Evolutionary conservation across 2,888 invertebrate species (phyloP), one percentile per base, ranked within the genome.

Genomic region (Hyposoter didymator): DNA sequence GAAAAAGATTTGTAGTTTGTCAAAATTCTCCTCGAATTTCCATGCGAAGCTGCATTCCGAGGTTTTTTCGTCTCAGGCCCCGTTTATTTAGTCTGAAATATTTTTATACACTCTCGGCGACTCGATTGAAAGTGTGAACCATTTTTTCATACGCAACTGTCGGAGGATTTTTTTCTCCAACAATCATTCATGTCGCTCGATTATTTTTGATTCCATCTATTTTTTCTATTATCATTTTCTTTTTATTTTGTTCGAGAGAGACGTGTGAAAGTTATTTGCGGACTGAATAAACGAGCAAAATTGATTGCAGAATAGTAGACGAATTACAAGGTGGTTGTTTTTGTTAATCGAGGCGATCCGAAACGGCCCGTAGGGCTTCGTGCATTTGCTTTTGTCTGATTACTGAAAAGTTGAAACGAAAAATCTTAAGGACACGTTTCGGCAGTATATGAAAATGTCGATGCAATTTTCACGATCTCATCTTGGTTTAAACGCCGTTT

Each of bases 391-490:
- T 75, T 52, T 28, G 43, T 32, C 22, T 28, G 43, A 28, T 62
- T 45, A 45, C 64, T 52, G 72, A 22, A 78, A 64, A 39, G 70
- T 72, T 39, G 19, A 79, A 52, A 67, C 43, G 49, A 43, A 59
- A 45, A 35, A 70, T 39, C 35, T 47, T 52, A 43, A 22, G 10
- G 17, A 66, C 49, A 35, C 14, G 17, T 19, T 78, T 78, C 17
- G 52, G 39, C 66, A 49, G 19, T 22, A 45, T 59, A 32, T 43
- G 45, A 35, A 78, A 59, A 59, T 19, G 69, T 32, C n/a, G 19
- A 69, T n/a, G 39, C 67, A 59, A 69, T 49, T 59, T 62, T 55
- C 47, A 49, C 59, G 62, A 70, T 72, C 72, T 62, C 78, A 32
- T 78, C 39, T 49, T 62, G 70, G 39, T 79, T 43, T 45, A 49